These are phyloP conservation scores for Chaetops frenatus DNA, from an alignment of 2,113 vertebrate species.

Conservation along the genomic window DNA sequence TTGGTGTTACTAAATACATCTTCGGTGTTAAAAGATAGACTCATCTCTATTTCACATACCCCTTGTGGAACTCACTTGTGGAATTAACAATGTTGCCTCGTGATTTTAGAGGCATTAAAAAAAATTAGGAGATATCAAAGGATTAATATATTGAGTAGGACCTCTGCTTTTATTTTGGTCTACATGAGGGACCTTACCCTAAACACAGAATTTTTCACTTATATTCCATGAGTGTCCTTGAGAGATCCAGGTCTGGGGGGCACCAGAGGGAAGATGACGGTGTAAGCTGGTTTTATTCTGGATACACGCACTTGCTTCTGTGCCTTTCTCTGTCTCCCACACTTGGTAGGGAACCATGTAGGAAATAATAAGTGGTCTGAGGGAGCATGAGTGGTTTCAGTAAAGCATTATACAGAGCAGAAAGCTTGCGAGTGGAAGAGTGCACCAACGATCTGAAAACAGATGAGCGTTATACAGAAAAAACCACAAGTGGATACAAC, in stretches of 20 bases:
- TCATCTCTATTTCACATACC: not conserved
- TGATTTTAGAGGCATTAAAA: not conserved
- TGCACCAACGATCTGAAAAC: not conserved
- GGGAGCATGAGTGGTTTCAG: not conserved
- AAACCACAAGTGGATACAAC: not conserved
- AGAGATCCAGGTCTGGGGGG: not conserved
- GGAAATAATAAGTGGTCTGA: not conserved
- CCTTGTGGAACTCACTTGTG: not conserved
- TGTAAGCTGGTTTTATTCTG: not conserved
- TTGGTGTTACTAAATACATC: conserved; percentile 49
- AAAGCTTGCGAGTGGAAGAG: not conserved
- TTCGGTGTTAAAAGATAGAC: conserved; percentile 30
- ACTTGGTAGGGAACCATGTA: not conserved
- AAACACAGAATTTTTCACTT: not conserved
- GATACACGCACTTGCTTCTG: not conserved
- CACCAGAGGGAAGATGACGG: not conserved
- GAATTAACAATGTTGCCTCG: not conserved
- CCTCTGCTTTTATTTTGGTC: not conserved
- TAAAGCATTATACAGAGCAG: not conserved
- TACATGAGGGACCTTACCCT: not conserved
- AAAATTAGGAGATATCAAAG: not conserved
- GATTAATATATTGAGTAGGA: not conserved
- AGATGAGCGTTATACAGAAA: not conserved
- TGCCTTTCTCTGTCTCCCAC: not conserved
- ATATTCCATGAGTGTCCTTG: not conserved